Percentiles rank a stretch among this genome's conserved stretches.
These are phyloP conservation scores for Sycophila texana DNA, from an alignment of 2,888 invertebrate species.

Conservation along the genomic window DNA sequence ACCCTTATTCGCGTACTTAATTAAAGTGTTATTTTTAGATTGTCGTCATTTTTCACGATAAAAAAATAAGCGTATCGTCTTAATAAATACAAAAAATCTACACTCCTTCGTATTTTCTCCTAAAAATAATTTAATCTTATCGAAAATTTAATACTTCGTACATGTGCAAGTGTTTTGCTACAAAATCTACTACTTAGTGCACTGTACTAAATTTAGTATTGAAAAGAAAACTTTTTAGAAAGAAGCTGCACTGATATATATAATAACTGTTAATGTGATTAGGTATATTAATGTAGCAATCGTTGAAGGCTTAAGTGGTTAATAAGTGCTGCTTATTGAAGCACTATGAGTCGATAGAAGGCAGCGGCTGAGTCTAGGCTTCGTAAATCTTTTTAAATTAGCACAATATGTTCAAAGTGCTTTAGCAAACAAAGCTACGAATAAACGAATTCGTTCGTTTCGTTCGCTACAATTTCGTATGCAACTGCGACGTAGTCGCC, in stretches of 20 bases:
- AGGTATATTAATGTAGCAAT: slow-evolving; percentile 45
- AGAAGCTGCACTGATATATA: slow-evolving; percentile 35
- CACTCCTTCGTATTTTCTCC: neutral
- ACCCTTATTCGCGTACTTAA: neutral
- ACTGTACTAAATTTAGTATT: neutral
- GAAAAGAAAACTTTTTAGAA: neutral
- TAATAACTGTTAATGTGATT: slow-evolving; percentile 28
- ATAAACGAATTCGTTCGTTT: slow-evolving; percentile 47
- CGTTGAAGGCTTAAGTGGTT: slow-evolving; percentile 50
- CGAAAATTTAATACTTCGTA: slow-evolving; percentile 4
- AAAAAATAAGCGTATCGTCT: neutral
- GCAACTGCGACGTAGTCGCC: neutral
- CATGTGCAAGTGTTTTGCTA: neutral
- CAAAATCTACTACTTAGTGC: too few relatives aligned
- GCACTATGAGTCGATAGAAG: slow-evolving; percentile 56
- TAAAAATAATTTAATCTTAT: slow-evolving; percentile 43
- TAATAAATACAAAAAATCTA: neutral
- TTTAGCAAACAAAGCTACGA: slow-evolving; percentile 50
- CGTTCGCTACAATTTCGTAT: slow-evolving; percentile 14
- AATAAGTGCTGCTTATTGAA: slow-evolving; percentile 54
- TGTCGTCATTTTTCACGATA: neutral
- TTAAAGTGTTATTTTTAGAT: neutral
- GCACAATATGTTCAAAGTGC: slow-evolving; percentile 50
- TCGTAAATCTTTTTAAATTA: slow-evolving; percentile 56
- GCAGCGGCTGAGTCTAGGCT: slow-evolving; percentile 40